Conservation (phyloP, 2,888 invertebrate genomes). For the Ormyrus nitidulus region DNA sequence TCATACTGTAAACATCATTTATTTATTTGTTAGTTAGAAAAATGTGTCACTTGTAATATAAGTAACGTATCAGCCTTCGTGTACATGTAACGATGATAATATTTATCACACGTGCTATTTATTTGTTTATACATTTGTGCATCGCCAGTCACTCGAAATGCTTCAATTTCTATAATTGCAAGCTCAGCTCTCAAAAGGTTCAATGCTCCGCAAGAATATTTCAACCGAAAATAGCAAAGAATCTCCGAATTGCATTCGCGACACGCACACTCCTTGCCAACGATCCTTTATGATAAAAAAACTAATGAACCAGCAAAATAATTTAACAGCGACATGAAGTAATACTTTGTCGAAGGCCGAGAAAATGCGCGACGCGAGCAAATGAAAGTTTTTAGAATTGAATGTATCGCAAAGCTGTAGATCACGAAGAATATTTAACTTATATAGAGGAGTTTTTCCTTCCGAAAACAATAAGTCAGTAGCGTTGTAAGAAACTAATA, state of each 20-base stretch:
- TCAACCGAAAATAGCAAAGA: constrained; percentile 34
- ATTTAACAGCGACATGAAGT: neutral
- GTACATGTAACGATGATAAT: no score
- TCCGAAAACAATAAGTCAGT: constrained; percentile 36
- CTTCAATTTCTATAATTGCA: neutral
- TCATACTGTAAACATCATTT: neutral
- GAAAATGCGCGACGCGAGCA: neutral
- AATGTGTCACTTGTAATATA: neutral
- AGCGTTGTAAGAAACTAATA: constrained; percentile 31
- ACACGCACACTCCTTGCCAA: constrained; percentile 38
- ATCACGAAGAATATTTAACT: constrained; percentile 15
- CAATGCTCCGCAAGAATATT: constrained; percentile 17
- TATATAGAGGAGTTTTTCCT: constrained; percentile 10
- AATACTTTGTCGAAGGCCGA: neutral
- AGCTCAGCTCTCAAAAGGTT: no score
- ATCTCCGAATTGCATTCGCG: constrained; percentile 38
- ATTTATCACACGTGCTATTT: no score
- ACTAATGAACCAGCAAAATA: neutral
- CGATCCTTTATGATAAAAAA: constrained; percentile 18
- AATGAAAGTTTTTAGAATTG: constrained; percentile 28
- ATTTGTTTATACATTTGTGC: no score
- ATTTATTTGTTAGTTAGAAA: neutral
- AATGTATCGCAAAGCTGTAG: constrained; percentile 13
- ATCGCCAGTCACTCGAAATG: no score
- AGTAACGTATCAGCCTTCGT: no score